Evolutionary conservation across 2,888 invertebrate genomes (phyloP).

Genomic region (Allolobophora icterica): DNA sequence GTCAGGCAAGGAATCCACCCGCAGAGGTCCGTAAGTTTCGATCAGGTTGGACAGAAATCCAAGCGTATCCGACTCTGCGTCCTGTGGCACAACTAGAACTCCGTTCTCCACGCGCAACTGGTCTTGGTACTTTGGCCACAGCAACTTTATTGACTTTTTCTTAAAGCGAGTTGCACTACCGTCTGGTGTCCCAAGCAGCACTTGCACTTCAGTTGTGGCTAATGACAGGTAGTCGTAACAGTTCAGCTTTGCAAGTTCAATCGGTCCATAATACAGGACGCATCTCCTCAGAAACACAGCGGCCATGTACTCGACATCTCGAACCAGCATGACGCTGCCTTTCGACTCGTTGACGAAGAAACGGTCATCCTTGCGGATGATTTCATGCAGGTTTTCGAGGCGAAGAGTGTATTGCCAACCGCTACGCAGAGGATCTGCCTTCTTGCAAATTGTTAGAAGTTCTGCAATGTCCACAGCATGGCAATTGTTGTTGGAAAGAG

Average conservation of each 20-base stretch:
- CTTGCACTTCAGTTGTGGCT: not conserved
- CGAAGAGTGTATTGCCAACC: not conserved
- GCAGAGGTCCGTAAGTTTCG: slow-evolving; percentile 3
- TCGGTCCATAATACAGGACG: not conserved
- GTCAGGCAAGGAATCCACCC: not conserved
- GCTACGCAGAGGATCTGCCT: not conserved
- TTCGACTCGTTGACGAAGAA: not conserved
- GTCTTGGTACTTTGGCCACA: slow-evolving; percentile 18
- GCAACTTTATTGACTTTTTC: not conserved
- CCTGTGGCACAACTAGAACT: not conserved
- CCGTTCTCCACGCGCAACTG: not conserved
- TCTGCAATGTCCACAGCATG: not conserved
- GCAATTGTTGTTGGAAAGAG: not conserved
- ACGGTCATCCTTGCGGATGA: not conserved
- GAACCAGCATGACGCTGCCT: not conserved
- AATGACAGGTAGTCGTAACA: not conserved
- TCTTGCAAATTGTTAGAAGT: not conserved
- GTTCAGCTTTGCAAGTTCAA: not conserved
- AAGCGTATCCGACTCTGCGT: not conserved
- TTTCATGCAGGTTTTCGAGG: not conserved
- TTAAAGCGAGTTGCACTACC: not conserved
- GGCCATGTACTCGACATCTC: not conserved
- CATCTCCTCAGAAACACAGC: not conserved
- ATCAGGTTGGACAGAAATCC: slow-evolving; percentile 19
- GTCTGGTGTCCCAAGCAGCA: not conserved